Evolutionary conservation across 2,888 invertebrate genomes (phyloP), one percentile per base, ranked within the genome.

Genomic region (Oasisia sp.): DNA sequence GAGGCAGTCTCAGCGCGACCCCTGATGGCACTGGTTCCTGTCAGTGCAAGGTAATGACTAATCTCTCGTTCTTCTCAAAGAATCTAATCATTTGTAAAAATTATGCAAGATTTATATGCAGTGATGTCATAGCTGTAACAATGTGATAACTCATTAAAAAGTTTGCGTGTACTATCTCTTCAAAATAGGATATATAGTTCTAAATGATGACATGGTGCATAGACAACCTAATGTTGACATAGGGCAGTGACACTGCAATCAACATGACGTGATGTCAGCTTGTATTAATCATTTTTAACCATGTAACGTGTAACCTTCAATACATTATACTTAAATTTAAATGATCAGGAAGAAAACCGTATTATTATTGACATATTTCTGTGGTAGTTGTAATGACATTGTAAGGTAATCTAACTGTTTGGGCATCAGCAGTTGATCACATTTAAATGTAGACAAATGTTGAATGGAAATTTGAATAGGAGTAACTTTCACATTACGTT

Each of bases 1-100:
- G 97, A 9, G 99, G 99, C 74, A 98, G 98, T 12, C 95, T 97
- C 94, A 97, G 94, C 95, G 93, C 94, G 32, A 93, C 94, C 32
- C 97, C 97, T 94, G 97, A 97, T 94, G 14, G 27, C 32, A 97
- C 97, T 90, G 97, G 97, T 93, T 96, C 97, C 92, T 98, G 98
- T 96, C 96, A 96, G 32, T 98, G 98, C 97, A 98, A 98, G 97
- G 98, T 98, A 97, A 95, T 94, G 45, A 32, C 12, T 92, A 4
- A 44, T 90, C 50, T 44, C 32, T 92, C 12, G 12, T 14, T 38
- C 32, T 19, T 45, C 44, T 56, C 27, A 91, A 32, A 91, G 56
- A 74, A 74, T 74, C 7, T 74, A 27, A 1, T 19, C n/a, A 74
- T n/a, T 19, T 27, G 27, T 74, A 27, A 56, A 19, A 27, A 74